Evolutionary conservation across 2,113 vertebrate species (phyloP).

Genomic region (Cairina moschata): DNA sequence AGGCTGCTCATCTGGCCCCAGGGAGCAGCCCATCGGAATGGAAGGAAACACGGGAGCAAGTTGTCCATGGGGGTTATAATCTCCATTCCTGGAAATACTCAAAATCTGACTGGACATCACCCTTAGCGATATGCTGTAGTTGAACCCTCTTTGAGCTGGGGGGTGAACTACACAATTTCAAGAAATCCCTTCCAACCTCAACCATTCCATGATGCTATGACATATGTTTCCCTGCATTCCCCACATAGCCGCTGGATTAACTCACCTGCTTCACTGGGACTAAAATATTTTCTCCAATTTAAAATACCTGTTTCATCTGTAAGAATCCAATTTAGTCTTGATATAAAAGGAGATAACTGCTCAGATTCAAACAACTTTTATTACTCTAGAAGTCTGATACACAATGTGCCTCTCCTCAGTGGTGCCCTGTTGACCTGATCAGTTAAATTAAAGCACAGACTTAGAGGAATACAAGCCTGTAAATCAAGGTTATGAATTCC

Average conservation of each 20-base stretch:
- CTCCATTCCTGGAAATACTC: background rate
- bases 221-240: background rate
- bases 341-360: background rate
- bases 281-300: background rate
- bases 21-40: background rate
- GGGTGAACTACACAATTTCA: background rate
- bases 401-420: background rate
- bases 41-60: background rate
- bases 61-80: background rate
- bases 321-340: background rate
- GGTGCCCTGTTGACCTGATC: background rate
- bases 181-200: background rate
- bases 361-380: background rate
- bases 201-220: background rate
- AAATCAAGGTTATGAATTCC: background rate
- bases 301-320: background rate
- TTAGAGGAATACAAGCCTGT: background rate
- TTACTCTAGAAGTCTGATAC: background rate
- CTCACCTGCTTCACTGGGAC: fast-evolving
- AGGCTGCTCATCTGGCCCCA: fast-evolving
- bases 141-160: background rate
- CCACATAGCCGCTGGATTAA: background rate
- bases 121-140: background rate
- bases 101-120: background rate
- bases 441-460: background rate